Percentiles rank a stretch among this genome's conserved stretches.
phyloP scores from a whole-genome alignment of 2,797 vertebrate species.

The Sebastes hopkinsi region DNA sequence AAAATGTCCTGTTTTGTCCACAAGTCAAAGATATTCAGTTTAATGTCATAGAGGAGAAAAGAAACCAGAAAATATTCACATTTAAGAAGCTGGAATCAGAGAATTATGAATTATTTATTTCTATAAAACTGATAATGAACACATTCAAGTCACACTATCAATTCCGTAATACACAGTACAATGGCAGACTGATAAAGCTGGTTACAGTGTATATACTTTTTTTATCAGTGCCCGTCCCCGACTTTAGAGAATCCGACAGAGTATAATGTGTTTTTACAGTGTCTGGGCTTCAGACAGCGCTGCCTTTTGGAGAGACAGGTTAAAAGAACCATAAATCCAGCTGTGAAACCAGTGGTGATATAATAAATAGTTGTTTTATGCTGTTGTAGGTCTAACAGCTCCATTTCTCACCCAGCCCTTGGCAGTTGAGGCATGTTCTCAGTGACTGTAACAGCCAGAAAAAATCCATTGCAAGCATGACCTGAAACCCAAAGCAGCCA shows the following conservation, averaged over 20 bases:
- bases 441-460: slow-evolving; percentile 58
- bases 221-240: neutral
- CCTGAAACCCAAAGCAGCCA: slow-evolving; percentile 62
- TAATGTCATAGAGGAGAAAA: too few relatives aligned
- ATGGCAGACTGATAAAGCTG: neutral
- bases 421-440: slow-evolving; percentile 62
- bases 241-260: slow-evolving; percentile 4
- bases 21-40: too few relatives aligned
- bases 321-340: slow-evolving; percentile 73
- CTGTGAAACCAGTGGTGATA: slow-evolving; percentile 57
- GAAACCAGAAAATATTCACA: too few relatives aligned
- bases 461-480: slow-evolving; percentile 68
- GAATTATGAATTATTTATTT: too few relatives aligned
- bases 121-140: neutral
- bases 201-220: neutral
- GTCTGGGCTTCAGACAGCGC: slow-evolving; percentile 44
- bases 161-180: neutral
- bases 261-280: slow-evolving; percentile 37
- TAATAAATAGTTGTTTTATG: slow-evolving; percentile 74
- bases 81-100: too few relatives aligned
- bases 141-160: neutral
- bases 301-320: slow-evolving; percentile 54
- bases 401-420: slow-evolving; percentile 64
- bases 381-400: slow-evolving; percentile 63
- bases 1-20: too few relatives aligned